Conservation (phyloP, 2,797 vertebrate species). For the Eospalax fontanierii region DNA sequence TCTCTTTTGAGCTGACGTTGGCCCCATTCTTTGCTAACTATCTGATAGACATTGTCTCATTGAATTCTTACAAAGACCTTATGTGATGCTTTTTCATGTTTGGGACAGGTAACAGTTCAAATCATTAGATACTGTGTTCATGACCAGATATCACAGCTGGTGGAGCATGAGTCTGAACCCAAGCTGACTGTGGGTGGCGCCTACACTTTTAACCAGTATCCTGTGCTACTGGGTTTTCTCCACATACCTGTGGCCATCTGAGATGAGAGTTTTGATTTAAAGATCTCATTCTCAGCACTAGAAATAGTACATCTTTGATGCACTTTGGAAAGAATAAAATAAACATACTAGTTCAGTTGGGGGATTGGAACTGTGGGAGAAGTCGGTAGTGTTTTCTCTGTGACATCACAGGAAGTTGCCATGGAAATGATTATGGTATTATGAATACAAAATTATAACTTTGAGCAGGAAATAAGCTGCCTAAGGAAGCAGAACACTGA, state of each 20-base stretch:
- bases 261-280: background rate
- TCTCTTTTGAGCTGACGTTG: background rate
- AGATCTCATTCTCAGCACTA: constrained; percentile 12
- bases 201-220: background rate
- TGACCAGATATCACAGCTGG: fast-evolving
- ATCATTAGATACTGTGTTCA: background rate
- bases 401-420: constrained; percentile 80
- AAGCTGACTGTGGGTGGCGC: too few species aligned
- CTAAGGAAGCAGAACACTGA: constrained; percentile 36
- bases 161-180: background rate
- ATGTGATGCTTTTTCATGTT: constrained; percentile 17
- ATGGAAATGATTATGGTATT: constrained; percentile 80
- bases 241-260: background rate
- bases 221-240: background rate
- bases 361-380: background rate
- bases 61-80: background rate
- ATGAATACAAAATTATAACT: constrained; percentile 76
- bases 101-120: background rate
- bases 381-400: constrained; percentile 72
- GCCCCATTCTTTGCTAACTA: background rate
- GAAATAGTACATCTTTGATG: constrained; percentile 45
- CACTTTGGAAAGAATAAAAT: constrained; percentile 63
- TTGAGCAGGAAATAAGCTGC: constrained; percentile 62
- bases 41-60: background rate
- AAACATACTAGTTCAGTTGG: constrained; percentile 52